Base-by-base conservation (phyloP, 2,888 invertebrate species). In the Melikaiella ostensackeni region DNA sequence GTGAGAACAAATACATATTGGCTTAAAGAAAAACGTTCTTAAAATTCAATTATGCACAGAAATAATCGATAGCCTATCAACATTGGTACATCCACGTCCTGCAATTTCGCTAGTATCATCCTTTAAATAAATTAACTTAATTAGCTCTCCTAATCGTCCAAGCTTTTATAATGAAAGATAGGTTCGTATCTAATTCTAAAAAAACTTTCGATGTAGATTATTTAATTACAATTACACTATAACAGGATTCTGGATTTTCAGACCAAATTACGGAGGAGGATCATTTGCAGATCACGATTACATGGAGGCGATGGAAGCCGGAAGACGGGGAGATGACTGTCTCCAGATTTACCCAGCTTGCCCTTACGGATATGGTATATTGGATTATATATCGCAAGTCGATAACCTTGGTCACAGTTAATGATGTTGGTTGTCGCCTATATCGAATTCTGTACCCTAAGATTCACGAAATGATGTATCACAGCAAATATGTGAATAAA, bases 271-370 rank as follows among this genome's bases (percentile, higher is more conserved):
- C 84, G 93, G 93, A 0, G 91, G 90, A 74, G 91, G 91, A 19
- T 88, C 90, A 73, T 86, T 89, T 75, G 91, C 92, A 3, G 93
- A 94, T 81, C 92, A 93, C 62, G 93, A 94, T 82, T 96, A 95
- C 88, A 89, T 92, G 27, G 94, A 94, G 79, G 96, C 96, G 0
- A 93, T 94, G 19, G 91, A 91, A 50, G 94, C 94, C 55, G 96
- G 96, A 0, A 91, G 93, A 81, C 94, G 93, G 86, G 94, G 94
- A 90, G 94, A 93, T 50, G 93, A 95, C 90, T 96, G 96, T 86
- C 88, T 92, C 19, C 92, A 91, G 42, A 90, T 94, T n/a, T 96
- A 94, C 89, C 89, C 92, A n/a, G 91, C 91, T 1, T 96, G 96
- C 86, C 93, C 93, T 21, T 91, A 93, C 80, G 95, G 94, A 16